These are phyloP conservation scores for Sebastes schlegelii DNA, from an alignment of 2,113 vertebrate species.

Conservation along the genomic window DNA sequence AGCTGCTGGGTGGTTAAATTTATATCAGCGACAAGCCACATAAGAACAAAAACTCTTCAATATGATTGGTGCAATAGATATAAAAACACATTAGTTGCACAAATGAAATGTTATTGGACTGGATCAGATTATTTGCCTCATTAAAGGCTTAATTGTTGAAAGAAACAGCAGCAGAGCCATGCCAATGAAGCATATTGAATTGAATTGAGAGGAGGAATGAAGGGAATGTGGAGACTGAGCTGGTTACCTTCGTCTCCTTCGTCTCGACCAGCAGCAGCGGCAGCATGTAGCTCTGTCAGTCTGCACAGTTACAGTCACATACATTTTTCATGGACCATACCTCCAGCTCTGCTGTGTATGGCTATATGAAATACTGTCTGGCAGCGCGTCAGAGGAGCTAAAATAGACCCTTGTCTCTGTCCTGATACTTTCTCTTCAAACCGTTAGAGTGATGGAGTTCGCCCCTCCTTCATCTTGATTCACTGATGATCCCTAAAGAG, in stretches of 20 bases:
- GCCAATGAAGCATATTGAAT: too few species aligned
- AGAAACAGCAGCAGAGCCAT: not conserved
- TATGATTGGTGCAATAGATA: conserved; percentile 33
- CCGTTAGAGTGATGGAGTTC: not conserved
- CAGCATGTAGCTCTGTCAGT: conserved; percentile 33
- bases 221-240: conserved; percentile 6
- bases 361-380: conserved; percentile 59
- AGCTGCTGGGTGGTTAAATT: conserved; percentile 55
- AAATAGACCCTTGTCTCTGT: conserved; percentile 63
- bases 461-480: conserved; percentile 14
- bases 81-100: conserved; percentile 14
- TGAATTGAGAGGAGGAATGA: not conserved
- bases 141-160: conserved; percentile 39
- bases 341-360: conserved; percentile 27
- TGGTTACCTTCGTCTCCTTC: conserved; percentile 10
- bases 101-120: conserved; percentile 49
- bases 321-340: conserved; percentile 69
- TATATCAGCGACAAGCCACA: conserved; percentile 39
- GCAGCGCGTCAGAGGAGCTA: conserved; percentile 35
- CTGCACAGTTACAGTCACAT: conserved; percentile 55
- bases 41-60: conserved; percentile 22
- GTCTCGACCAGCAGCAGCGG: conserved; percentile 28
- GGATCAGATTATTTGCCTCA: conserved; percentile 49
- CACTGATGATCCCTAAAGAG: conserved; percentile 31
- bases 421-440: conserved; percentile 36